Percentiles rank a stretch among this genome's conserved stretches.
Evolutionary conservation across 2,888 invertebrate genomes (phyloP).

Genomic region (Campaea margaritaria): DNA sequence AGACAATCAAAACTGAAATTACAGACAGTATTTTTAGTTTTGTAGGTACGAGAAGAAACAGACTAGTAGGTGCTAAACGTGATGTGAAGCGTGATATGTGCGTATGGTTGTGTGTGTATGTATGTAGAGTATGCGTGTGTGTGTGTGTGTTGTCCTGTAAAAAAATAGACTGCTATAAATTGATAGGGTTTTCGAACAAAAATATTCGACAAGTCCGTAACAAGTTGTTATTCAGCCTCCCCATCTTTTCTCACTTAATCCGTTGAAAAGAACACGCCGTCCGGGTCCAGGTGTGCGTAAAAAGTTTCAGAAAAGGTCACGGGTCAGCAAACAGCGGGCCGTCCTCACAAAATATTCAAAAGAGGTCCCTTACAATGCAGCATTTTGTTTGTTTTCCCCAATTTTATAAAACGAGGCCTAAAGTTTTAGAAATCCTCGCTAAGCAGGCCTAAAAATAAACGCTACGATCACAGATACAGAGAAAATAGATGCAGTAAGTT

Average conservation of each 20-base stretch:
- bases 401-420: slow-evolving; percentile 20
- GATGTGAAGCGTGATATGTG: too few species aligned
- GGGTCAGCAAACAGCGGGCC: slow-evolving; percentile 22
- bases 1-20: too few species aligned
- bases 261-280: slow-evolving; percentile 10
- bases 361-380: slow-evolving; percentile 27
- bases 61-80: too few species aligned
- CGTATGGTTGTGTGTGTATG: too few species aligned
- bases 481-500: too few species aligned
- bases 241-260: slow-evolving; percentile 19
- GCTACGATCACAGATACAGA: background rate
- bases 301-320: slow-evolving; percentile 24
- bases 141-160: too few species aligned
- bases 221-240: slow-evolving; percentile 9
- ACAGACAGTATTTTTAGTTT: too few species aligned
- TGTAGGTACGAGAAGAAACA: too few species aligned
- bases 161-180: too few species aligned
- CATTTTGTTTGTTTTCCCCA: slow-evolving; percentile 26
- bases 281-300: slow-evolving; percentile 25
- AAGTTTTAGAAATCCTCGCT: slow-evolving; percentile 14
- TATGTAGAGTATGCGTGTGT: too few species aligned
- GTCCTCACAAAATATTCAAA: slow-evolving; percentile 30
- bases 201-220: background rate
- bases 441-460: slow-evolving; percentile 27
- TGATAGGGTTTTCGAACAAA: too few species aligned